Percentiles rank a stretch among this genome's conserved stretches.
Evolutionary conservation across 1,140 invertebrate species (phyloP).

Genomic region (Helicoverpa zea): DNA sequence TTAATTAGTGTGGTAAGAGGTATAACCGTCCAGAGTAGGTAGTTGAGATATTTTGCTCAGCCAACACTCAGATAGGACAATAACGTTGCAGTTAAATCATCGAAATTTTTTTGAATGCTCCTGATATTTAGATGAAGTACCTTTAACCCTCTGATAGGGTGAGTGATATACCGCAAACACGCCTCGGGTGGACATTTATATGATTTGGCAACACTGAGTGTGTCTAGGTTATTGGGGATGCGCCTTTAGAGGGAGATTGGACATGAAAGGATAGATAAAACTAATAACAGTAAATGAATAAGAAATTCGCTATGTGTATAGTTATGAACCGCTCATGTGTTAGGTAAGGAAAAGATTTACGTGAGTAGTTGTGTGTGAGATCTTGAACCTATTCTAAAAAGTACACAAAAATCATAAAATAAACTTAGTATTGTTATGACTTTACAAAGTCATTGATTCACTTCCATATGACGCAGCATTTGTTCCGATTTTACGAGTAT

Average conservation of each 20-base stretch:
- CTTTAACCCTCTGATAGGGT: neutral
- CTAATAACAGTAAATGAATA: neutral
- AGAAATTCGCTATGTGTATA: neutral
- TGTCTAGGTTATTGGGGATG: neutral
- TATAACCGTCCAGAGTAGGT: neutral
- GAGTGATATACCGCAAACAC: neutral
- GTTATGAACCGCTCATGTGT: too few species aligned
- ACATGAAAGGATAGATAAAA: neutral
- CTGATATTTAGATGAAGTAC: conserved; percentile 11
- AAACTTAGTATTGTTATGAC: neutral
- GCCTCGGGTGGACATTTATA: neutral
- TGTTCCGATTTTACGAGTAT: too few species aligned
- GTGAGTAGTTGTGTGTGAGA: neutral
- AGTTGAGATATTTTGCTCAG: neutral
- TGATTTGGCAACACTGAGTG: neutral
- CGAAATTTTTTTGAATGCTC: conserved; percentile 15
- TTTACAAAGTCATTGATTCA: neutral
- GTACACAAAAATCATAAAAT: neutral
- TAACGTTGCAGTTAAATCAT: neutral
- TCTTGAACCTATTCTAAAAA: neutral
- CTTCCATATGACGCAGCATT: too few species aligned
- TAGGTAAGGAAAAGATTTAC: neutral
- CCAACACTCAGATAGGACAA: conserved; percentile 6
- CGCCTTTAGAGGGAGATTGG: neutral
- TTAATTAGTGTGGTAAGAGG: neutral